Conservation (phyloP, 2,888 invertebrate species). For the Ditula angustiorana region DNA sequence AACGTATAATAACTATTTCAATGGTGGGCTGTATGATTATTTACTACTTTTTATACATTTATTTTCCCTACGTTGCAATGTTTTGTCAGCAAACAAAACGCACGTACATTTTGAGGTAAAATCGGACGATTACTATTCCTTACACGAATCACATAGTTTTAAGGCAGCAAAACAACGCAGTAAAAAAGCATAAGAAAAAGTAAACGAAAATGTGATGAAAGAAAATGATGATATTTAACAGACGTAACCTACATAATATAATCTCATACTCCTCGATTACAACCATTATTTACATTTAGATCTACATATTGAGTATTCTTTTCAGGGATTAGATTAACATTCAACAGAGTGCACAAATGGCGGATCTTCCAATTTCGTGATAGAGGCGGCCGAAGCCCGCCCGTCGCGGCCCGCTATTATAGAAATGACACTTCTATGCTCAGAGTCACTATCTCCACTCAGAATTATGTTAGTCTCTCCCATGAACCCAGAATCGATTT, state of each 20-base stretch:
- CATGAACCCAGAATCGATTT: constrained; percentile 79
- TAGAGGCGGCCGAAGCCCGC: constrained; percentile 66
- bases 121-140: background rate
- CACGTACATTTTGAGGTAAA: constrained; percentile 22
- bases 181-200: background rate
- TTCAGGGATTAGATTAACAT: constrained; percentile 54
- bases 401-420: constrained; percentile 75
- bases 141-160: background rate
- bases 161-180: constrained; percentile 4
- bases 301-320: constrained; percentile 34
- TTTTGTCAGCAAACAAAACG: background rate
- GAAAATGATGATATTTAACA: constrained; percentile 18
- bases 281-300: constrained; percentile 30
- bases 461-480: constrained; percentile 79
- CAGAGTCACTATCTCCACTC: constrained; percentile 81
- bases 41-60: constrained; percentile 31
- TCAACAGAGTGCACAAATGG: constrained; percentile 73
- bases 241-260: constrained; percentile 19
- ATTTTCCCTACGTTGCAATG: background rate
- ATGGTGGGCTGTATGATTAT: constrained; percentile 43
- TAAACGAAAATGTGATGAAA: constrained; percentile 2
- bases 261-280: constrained; percentile 25
- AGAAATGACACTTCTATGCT: constrained; percentile 80
- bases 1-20: constrained; percentile 34
- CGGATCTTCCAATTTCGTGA: constrained; percentile 68